phyloP scores from a whole-genome alignment of 2,113 vertebrate genomes.

The Campylomormyrus tamandua region DNA sequence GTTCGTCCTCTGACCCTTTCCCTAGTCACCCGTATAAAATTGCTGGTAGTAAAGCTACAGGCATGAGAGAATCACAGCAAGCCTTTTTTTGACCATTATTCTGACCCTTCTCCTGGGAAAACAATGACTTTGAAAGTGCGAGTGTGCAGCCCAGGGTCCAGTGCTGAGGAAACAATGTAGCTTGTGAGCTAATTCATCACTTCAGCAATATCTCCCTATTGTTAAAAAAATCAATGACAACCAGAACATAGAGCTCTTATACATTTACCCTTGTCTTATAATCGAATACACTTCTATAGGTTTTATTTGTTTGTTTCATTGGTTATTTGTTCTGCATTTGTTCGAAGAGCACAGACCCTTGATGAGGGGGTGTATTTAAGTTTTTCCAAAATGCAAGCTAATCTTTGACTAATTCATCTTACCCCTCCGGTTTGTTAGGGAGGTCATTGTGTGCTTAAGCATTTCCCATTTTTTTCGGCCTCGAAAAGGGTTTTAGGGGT shows the following conservation, averaged over 20 bases:
- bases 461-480: not conserved
- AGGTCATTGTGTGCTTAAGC: not conserved
- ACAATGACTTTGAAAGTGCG: constrained; percentile 59
- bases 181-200: constrained; percentile 29
- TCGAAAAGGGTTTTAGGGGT: not conserved
- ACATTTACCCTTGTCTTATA: not conserved
- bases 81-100: constrained; percentile 51
- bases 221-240: constrained; percentile 9
- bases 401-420: not conserved
- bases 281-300: not conserved
- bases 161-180: constrained; percentile 23
- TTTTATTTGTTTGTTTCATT: not conserved
- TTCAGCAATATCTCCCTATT: constrained; percentile 19
- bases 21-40: not conserved
- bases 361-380: not conserved
- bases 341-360: not conserved
- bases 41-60: not conserved
- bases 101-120: constrained; percentile 53
- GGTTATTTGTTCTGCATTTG: not conserved
- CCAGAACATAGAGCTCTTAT: not conserved
- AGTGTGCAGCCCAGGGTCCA: constrained; percentile 8
- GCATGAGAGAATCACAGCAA: constrained; percentile 36
- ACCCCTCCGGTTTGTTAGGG: not conserved
- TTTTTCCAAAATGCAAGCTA: not conserved
- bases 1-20: not conserved